A percentile compares a stretch with the other conserved stretches of the same genome.
phyloP scores from a whole-genome alignment of 2,113 vertebrate genomes.

The Columba janthina region DNA sequence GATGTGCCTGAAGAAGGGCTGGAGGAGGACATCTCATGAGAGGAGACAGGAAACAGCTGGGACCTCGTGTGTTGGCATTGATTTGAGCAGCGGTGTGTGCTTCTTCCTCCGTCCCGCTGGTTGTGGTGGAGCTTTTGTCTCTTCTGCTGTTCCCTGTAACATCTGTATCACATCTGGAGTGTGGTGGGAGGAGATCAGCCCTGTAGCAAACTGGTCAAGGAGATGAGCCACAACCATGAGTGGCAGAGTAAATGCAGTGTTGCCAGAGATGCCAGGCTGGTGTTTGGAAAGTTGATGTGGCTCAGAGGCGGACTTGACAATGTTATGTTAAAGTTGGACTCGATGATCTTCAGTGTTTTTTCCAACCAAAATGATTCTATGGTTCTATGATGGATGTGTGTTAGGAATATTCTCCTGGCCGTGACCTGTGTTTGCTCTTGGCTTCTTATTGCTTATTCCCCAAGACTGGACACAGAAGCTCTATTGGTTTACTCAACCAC shows the following conservation, averaged over 20 bases:
- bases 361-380: too few relatives aligned
- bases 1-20: not conserved
- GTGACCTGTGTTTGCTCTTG: not conserved
- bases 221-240: not conserved
- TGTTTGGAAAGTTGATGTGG: not conserved
- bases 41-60: rapidly evolving
- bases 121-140: not conserved
- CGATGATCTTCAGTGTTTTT: too few relatives aligned
- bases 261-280: not conserved
- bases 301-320: too few relatives aligned
- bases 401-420: not conserved
- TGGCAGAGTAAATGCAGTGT: rapidly evolving
- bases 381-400: rapidly evolving
- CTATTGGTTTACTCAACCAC: rapidly evolving
- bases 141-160: not conserved
- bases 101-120: not conserved
- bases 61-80: rapidly evolving
- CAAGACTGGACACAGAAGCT: not conserved
- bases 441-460: not conserved
- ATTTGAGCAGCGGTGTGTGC: not conserved
- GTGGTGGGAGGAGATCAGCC: not conserved
- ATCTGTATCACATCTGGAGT: rapidly evolving
- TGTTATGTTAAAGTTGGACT: too few relatives aligned
- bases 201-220: rapidly evolving
- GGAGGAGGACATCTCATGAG: rapidly evolving